Conservation (phyloP, 2,797 vertebrate species). For the Cygnus olor region DNA sequence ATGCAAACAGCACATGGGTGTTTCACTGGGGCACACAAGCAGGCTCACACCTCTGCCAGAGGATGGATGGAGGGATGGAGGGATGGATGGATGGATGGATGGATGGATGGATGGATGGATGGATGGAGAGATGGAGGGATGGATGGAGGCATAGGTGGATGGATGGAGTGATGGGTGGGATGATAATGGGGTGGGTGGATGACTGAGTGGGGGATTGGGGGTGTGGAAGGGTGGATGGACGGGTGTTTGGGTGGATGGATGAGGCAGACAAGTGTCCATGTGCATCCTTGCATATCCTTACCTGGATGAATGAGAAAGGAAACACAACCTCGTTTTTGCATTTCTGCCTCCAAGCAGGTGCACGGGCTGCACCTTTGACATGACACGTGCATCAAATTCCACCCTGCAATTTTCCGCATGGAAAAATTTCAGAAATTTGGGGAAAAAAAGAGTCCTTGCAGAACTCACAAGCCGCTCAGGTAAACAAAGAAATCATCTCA, state of each 20-base stretch:
- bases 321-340: neutral
- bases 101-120: neutral
- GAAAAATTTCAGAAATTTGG: neutral
- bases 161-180: neutral
- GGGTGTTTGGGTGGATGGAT: neutral
- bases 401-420: neutral
- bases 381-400: neutral
- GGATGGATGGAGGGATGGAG: neutral
- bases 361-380: neutral
- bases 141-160: neutral
- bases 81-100: neutral
- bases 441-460: neutral
- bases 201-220: neutral
- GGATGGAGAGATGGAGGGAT: neutral
- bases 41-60: neutral
- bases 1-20: neutral
- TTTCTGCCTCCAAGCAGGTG: neutral
- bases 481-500: slow-evolving; percentile 1
- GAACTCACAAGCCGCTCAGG: neutral
- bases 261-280: neutral
- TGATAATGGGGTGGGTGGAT: neutral
- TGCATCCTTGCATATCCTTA: neutral
- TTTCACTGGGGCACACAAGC: fast-evolving
- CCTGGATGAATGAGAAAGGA: neutral
- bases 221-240: neutral